phyloP scores from a whole-genome alignment of 2,888 invertebrate genomes.

The Leptogaster cylindrica region DNA sequence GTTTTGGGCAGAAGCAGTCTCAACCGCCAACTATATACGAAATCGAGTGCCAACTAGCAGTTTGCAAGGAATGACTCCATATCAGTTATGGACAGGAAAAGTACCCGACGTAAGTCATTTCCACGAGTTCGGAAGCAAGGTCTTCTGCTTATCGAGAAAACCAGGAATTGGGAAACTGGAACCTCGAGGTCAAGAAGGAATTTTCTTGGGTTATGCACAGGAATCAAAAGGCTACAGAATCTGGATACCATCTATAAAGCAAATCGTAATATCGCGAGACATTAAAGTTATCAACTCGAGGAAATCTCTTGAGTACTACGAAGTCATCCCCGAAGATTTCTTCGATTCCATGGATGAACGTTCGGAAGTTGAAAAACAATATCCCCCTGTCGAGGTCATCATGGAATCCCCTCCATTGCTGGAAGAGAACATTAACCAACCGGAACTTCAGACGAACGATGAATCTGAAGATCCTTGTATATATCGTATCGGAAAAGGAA shows the following conservation, averaged over 20 bases:
- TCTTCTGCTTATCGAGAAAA: neutral
- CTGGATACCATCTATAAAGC: neutral
- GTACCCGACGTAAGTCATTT: neutral
- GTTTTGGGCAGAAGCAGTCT: conserved; percentile 46
- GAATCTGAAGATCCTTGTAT: conserved; percentile 8
- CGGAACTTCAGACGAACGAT: too few relatives aligned
- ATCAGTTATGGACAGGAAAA: conserved; percentile 41
- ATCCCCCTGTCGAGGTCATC: too few relatives aligned
- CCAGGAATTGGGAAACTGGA: conserved; percentile 14
- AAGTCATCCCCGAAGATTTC: neutral
- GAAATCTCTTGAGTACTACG: too few relatives aligned
- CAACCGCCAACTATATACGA: conserved; percentile 42
- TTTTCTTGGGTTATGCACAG: neutral
- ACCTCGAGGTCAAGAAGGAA: neutral
- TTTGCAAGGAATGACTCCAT: conserved; percentile 45
- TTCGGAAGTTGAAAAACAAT: neutral
- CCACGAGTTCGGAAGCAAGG: neutral
- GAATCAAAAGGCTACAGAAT: neutral
- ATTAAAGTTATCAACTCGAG: too few relatives aligned
- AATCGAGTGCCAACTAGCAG: conserved; percentile 15
- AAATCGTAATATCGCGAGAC: neutral
- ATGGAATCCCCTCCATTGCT: too few relatives aligned
- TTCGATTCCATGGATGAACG: neutral
- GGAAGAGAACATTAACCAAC: too few relatives aligned
- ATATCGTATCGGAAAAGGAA: neutral